Base-by-base conservation (phyloP, 2,113 vertebrate genomes). In the Oncorhynchus tshawytscha region DNA sequence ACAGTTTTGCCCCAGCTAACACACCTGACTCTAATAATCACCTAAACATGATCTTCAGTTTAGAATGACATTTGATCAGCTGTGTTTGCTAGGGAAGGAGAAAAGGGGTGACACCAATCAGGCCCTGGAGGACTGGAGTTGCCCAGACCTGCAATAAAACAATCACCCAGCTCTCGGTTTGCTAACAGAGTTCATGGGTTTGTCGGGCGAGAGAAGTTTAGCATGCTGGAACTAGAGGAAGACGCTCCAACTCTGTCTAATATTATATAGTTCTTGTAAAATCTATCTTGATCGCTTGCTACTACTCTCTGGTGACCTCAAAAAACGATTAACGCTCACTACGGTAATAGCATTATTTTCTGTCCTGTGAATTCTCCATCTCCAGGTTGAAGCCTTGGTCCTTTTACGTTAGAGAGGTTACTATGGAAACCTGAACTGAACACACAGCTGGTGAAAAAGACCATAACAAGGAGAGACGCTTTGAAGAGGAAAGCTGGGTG, bases 391-490 rank as follows among this genome's bases (percentile, higher is more conserved):
- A 67, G 13, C 25, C 16, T 39, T 31, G 29, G 20, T 60, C 29
- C 29, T 31, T 67, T 67, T 20, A 29, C 16, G 2, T 15, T 34
- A 9, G 6, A 67, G 66, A 67, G 66, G 66, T 39, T 67, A 67
- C 66, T 67, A 67, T 31, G 66, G 66, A 67, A 67, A 67, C 66
- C 66, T 67, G 18, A 51, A 25, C 16, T 31, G 65, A 31, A 31
- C 25, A 16, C 15, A 11, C 24, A 66, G 64, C 13, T 20, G 27
- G 66, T 67, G 66, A 39, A 34, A 18, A 34, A 18, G 12, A 67
- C 27, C 16, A 67, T 31, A n/a, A 34, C 66, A 67, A 67, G 66
- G 66, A 67, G 18, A 67, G 27, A 29, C 7, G 3, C 49, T 16
- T 51, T 51, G 49, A 20, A 8, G 27, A 67, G 66, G 2, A 15